Base-by-base conservation (phyloP, 2,888 invertebrate species). In the Pristionchus fissidentatus region DNA sequence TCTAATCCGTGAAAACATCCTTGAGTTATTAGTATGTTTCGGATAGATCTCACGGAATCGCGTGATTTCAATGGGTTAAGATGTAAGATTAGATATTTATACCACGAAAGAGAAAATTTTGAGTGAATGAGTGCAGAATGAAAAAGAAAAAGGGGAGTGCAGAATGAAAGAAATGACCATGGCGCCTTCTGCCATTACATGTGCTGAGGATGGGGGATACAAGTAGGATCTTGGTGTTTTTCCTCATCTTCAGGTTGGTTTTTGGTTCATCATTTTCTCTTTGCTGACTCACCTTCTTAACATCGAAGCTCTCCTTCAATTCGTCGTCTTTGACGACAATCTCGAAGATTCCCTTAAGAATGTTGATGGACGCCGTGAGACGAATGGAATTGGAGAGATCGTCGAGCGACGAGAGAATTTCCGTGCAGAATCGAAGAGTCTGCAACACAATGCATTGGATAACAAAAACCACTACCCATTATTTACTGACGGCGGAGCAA, bases 281-380 rank as follows among this genome's bases (percentile, higher is more conserved):
- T 15, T 8, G 29, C 7, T 43, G 5, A 62, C 62, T 43, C n/a
- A 81, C 80, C 80, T 62, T 60, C 13, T 38, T 41, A 8, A 81
- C 32, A 7, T 43, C 32, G 15, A 32, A 41, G 7, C 32, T 55
- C 8, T 79, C 46, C 7, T n/a, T 26, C 60, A 81, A 32, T 10
- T 81, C 26, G n/a, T 81, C 80, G 29, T 81, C 80, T 19, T 19
- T 29, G n/a, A 83, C 26, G 0, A 73, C 26, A n/a, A 70, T 35
- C 13, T 49, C 55, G 60, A 66, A 73, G 1, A 83, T 52, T 49
- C 83, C 83, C 41, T 52, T 49, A 19, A 83, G 70, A 3, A 83
- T 29, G 55, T 83, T 83, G 52, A 83, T 70, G 38, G 73, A 41
- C 32, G 52, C 83, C 13, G 73, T 83, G 70, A 83, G 73, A 32